Base-by-base conservation (phyloP, 2,113 vertebrate species). In the Tamias sibiricus region DNA sequence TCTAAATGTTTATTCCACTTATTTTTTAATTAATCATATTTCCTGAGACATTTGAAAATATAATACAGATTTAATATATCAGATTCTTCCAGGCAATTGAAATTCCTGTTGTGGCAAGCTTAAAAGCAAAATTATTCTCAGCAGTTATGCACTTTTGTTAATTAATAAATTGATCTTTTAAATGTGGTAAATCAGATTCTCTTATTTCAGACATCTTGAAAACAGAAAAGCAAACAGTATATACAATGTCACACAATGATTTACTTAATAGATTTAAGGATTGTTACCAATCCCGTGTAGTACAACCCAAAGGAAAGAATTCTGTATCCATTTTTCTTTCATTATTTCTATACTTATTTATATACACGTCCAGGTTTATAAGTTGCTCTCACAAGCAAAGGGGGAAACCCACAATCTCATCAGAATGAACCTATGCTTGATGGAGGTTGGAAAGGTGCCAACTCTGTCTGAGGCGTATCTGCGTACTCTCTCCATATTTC, bases 1-100 rank as follows among this genome's bases (percentile, higher is more conserved):
- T 62, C 89, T 84, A 72, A 94, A 77, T 79, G 84, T 84, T 84
- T 57, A 64, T 12, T 54, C 52, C 40, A 28, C 71, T 97, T 84
- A 71, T n/a, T 74, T 93, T 94, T 91, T 66, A 96, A 80, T 83
- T 80, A 84, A 82, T 74, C 82, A n/a, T n/a, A 85, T 94, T 96
- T 88, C 59, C 77, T 95, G 47, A 95, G 92, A 92, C 95, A 96
- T 87, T 95, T 87, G 76, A 94, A 90, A 87, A 42, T 49, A 88
- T 16, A 88, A 57, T 74, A 82, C 84, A 94, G 28, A 92, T 90
- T 91, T 87, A 90, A 77, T 68, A 69, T 44, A 76, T 69, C 52
- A 85, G 81, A 95, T 54, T 86, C 91, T 92, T 89, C 85, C 30
- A 87, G 42, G 77, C 71, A 54, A 52, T 42, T 74, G 69, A 95